Evolutionary conservation across 2,113 vertebrate genomes (phyloP), one percentile per base, ranked within the genome.

Genomic region (Muscicapa adusta): DNA sequence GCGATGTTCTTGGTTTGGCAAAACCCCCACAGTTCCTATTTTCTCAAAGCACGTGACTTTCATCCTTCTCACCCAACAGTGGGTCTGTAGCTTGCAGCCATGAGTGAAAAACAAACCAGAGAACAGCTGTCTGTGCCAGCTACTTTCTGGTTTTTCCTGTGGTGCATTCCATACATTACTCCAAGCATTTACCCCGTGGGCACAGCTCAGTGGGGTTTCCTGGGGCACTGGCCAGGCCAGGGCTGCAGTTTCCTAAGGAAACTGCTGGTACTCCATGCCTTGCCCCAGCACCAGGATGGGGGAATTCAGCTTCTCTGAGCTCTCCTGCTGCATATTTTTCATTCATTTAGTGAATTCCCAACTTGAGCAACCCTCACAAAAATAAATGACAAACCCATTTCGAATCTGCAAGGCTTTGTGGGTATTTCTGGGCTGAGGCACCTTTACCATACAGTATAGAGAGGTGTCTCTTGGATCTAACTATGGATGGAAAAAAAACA

Each of bases 281-380:
- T 48, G 26, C 6, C 33, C 18, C 42, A 12, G 15, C 14, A 17
- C 20, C 11, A 18, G 53, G 29, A 81, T 18, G 13, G 50, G 51
- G 45, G 8, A 77, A 47, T 76, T 68, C 31, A 34, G 18, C 6
- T 53, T 60, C 29, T 47, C 12, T 20, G 18, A 38, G 2, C 4
- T 25, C 38, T 10, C 18, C 2, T 0, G 7, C 13, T 15, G 29
- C 3, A 0, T 23, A 8, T 23, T 62, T 57, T 43, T 42, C 14
- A 33, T 1, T 36, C 5, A 2, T 29, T 91, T 22, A 33, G n/a
- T 29, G 13, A 45, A 48, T 9, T 34, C 47, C 31, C 43, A 25
- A 8, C 38, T 18, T 14, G 29, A 68, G 26, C 14, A 62, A 24
- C 19, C 12, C 17, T 24, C 12, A 8, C 8, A 43, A 56, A 40